Evolutionary conservation across 2,797 vertebrate species (phyloP), one percentile per base, ranked within the genome.

Genomic region (Smutsia temminckii): DNA sequence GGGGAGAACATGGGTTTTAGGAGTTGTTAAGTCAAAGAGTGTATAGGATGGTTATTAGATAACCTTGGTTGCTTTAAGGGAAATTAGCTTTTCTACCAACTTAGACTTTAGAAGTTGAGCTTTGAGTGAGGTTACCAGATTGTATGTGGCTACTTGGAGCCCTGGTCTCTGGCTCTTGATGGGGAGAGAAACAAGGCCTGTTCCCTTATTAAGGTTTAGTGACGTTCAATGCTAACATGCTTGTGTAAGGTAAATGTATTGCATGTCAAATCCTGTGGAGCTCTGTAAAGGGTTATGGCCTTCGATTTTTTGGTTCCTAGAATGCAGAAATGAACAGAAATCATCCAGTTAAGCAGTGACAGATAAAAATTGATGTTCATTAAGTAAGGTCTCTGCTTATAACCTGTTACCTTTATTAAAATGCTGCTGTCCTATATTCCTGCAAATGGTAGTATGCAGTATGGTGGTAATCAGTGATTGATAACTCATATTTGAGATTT

Each of bases 401-500:
- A 92, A 46, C 5, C 55, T 53, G 29, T 66, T 83, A 55, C 42
- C 64, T 71, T 64, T 68, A 63, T 90, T 85, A 69, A 91, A 81
- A 59, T 88, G 72, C 9, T 93, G 14, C 71, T 95, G 37, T 63
- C 25, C 34, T 53, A 2, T 81, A 55, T 18, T 57, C 46, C 23
- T 72, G 68, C 11, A 88, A 87, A 42, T 46, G 49, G 40, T 46
- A 46, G 32, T 75, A 23, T 79, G 32, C 11, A 89, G 87, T 46
- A 53, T 75, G 55, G 66, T 68, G 68, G 20, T 66, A 63, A 63
- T 42, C 16, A 81, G 8, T 66, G 83, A 79, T 34, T 59, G 63
- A 92, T 71, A 77, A 69, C 18, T 63, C 86, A 18, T 64, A n/a
- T 59, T 81, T 91, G 21, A 91, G 72, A 88, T 72, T 89, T 71